Base-by-base conservation (phyloP, 2,113 vertebrate species). In the Empidonax alnorum region DNA sequence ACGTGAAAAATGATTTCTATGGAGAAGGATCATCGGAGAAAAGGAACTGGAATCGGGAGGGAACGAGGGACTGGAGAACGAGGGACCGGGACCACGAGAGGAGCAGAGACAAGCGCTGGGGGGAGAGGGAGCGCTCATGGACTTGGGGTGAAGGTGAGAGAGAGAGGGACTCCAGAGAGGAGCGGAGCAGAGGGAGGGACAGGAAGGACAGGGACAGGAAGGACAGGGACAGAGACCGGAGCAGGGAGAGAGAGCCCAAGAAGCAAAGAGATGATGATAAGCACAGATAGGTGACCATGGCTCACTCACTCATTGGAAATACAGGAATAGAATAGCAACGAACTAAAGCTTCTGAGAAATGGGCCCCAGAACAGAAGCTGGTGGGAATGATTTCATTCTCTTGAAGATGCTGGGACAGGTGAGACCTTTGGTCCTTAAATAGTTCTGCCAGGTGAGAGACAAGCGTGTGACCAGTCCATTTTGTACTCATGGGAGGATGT, bases 51-150 rank as follows among this genome's bases (percentile, higher is more conserved):
- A 97, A 97, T 72, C 98, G 97, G 53, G 98, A 99, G 6, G 97
- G 98, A 62, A 66, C 89, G 1, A 97, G 98, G 95, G 98, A 98
- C 59, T 97, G 96, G 80, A 97, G 98, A 89, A 24, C 94, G 4
- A 83, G 98, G 95, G 96, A 98, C 56, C 92, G 97, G 31, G 97
- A 98, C 41, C 96, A 96, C 0, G 95, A 95, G n/a, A 97, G 98
- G 92, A 97, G 91, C 92, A 96, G 98, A 52, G 98, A 98, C 37
- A 98, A 98, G 81, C 97, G 98, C 27, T 95, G 96, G 94, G 92
- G 95, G 11, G 98, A 98, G 25, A 97, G 98, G 75, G 98, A 98
- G 30, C 50, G 93, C 6, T 23, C 86, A 0, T 93, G 96, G 90
- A 67, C 46, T 18, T 97, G 96, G 95, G 94, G 95, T 3, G 98